Evolutionary conservation across 92 coral and sea anemone genomes (phyloP).

Genomic region (Zoanthus sansibaricus): DNA sequence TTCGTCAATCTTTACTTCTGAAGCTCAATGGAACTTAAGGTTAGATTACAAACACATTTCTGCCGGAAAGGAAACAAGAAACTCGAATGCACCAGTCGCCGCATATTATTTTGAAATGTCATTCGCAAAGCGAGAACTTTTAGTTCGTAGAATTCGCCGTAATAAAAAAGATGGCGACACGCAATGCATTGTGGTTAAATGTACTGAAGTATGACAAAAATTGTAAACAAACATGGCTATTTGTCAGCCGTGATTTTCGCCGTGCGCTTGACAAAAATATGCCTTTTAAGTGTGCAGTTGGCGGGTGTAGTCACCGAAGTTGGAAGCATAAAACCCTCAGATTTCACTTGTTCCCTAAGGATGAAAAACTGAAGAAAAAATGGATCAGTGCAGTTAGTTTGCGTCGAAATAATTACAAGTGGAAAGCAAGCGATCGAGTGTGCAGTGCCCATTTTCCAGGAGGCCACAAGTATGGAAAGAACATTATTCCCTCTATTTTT

Average conservation of each 20-base stretch:
- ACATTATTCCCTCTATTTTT: slow-evolving; percentile 54
- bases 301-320: not conserved
- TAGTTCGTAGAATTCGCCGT: no score
- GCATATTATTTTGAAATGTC: no score
- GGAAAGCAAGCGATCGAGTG: slow-evolving; percentile 44
- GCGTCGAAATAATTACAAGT: slow-evolving; percentile 38
- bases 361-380: slow-evolving; percentile 34
- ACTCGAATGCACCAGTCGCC: no score
- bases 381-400: slow-evolving; percentile 24
- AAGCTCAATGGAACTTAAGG: no score
- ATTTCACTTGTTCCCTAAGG: slow-evolving; percentile 39
- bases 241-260: not conserved
- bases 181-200: not conserved
- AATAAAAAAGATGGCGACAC: slow-evolving; percentile 12
- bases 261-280: not conserved
- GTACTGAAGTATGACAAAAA: not conserved
- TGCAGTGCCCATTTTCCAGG: slow-evolving; percentile 53
- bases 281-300: slow-evolving; percentile 8
- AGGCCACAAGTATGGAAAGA: slow-evolving; percentile 43
- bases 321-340: slow-evolving; percentile 10
- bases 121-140: no score
- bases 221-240: slow-evolving; percentile 20
- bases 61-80: no score
- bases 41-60: no score
- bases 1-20: no score